These are phyloP conservation scores for Akabosia matsudoensis DNA, from an alignment of 1,140 invertebrate species.

Conservation along the genomic window DNA sequence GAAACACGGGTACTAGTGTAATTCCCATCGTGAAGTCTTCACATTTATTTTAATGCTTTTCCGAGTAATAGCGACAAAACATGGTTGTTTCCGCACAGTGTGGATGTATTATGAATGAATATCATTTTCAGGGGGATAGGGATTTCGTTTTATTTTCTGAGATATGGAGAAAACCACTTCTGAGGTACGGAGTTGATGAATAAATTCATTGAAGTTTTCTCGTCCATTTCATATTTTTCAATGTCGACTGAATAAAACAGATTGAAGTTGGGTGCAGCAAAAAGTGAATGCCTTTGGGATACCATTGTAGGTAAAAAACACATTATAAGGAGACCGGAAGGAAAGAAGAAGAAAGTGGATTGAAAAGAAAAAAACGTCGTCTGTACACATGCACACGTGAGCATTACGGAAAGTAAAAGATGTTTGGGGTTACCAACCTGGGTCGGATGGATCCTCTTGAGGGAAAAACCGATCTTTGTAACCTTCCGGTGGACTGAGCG, in stretches of 20 bases:
- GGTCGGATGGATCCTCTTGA: slow-evolving; percentile 33
- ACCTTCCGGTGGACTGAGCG: slow-evolving; percentile 45
- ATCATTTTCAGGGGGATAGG: too few species aligned
- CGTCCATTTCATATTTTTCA: neutral
- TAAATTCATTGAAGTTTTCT: neutral
- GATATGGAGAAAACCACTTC: neutral
- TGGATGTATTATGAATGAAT: too few species aligned
- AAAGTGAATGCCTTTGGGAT: neutral
- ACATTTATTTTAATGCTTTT: too few species aligned
- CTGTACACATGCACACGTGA: neutral
- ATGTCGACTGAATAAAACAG: neutral
- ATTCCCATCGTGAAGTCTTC: too few species aligned
- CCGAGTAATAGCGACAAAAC: too few species aligned
- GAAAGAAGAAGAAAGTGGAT: neutral
- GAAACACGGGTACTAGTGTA: too few species aligned
- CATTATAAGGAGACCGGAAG: neutral
- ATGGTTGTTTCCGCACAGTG: too few species aligned
- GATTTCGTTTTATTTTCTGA: too few species aligned
- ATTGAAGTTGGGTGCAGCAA: too few species aligned
- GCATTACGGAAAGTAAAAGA: neutral
- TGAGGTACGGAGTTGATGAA: neutral
- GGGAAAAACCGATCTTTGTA: slow-evolving; percentile 47
- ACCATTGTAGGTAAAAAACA: neutral
- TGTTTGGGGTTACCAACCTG: slow-evolving; percentile 10
- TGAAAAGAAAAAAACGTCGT: neutral